Evolutionary conservation across 2,888 invertebrate species (phyloP), one percentile per base, ranked within the genome.

Genomic region (Phaedon cochleariae): DNA sequence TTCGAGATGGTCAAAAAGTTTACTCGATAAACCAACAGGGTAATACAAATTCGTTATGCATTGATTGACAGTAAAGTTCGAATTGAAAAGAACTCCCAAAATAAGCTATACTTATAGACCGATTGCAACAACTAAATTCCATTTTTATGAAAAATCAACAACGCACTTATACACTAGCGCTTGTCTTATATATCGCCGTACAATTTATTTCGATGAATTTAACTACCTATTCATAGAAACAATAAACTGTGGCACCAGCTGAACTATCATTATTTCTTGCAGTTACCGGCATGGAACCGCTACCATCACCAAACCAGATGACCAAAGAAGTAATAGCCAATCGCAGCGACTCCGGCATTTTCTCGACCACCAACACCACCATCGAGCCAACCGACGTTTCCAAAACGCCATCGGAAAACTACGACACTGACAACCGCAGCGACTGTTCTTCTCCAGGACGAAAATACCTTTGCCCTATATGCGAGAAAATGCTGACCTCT

Each of bases 401-500:
- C 20, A 76, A 72, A 18, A 71, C 73, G 59, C 41, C 41, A n/a
- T 74, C 74, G 2, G 75, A 77, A 62, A 76, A 70, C 51, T 86
- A 85, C 65, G 87, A 88, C 75, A 86, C 86, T 69, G 88, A 88
- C 76, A 87, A 86, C 73, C 81, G 86, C 51, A 87, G 87, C 41
- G 87, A 87, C 64, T 85, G 86, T 72, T 87, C 87, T 73, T 86
- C 80, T 1, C 80, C 80, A 0, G 82, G 81, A 64, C 72, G 80
- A 10, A 82, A 81, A 71, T 90, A 86, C 79, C 81, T 87, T 51
- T 91, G 91, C 77, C 90, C 90, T 17, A 88, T 90, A 65, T 92
- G 92, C 82, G 86, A 88, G 60, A 85, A 85, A 26, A 86, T 86
- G 65, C 83, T 90, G 63, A 85, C 86, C 52, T 87, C 88, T 26